Evolutionary conservation across 2,113 vertebrate species (phyloP).

Genomic region (Phaethon lepturus): DNA sequence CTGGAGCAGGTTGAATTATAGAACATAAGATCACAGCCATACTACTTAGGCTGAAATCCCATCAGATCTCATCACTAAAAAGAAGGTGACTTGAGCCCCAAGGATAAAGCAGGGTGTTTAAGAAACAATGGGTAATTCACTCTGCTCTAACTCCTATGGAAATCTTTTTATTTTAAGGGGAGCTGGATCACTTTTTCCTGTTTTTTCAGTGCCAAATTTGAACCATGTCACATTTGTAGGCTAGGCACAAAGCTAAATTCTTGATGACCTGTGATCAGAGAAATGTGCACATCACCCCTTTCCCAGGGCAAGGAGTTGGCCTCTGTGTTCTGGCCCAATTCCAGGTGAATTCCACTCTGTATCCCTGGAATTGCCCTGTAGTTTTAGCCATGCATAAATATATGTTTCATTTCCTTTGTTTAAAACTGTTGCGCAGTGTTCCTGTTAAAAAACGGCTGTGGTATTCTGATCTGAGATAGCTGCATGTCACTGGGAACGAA

Average conservation of each 20-base stretch:
- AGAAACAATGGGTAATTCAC: conserved; percentile 10
- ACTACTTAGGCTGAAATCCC: conserved; percentile 22
- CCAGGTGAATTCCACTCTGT: not conserved
- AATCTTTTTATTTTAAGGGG: not conserved
- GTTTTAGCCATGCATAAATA: conserved; percentile 5
- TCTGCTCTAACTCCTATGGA: not conserved
- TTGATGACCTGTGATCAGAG: not conserved
- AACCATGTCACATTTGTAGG: not conserved
- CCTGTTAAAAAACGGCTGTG: not conserved
- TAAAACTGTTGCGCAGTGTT: not conserved
- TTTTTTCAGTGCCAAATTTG: not conserved
- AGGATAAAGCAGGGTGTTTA: conserved; percentile 15
- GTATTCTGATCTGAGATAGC: not conserved
- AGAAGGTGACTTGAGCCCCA: not conserved
- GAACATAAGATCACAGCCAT: not conserved
- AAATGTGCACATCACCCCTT: not conserved
- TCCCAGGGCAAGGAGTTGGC: not conserved
- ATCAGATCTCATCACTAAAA: conserved; percentile 44
- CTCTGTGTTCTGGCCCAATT: not conserved
- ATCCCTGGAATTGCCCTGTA: not conserved
- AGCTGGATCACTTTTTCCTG: not conserved
- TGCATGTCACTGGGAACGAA: not conserved
- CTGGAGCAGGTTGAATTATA: conserved; percentile 26
- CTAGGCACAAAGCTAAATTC: not conserved
- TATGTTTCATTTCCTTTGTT: conserved; percentile 23